Base-by-base conservation (phyloP, 2,797 vertebrate genomes). In the Podargus strigoides region DNA sequence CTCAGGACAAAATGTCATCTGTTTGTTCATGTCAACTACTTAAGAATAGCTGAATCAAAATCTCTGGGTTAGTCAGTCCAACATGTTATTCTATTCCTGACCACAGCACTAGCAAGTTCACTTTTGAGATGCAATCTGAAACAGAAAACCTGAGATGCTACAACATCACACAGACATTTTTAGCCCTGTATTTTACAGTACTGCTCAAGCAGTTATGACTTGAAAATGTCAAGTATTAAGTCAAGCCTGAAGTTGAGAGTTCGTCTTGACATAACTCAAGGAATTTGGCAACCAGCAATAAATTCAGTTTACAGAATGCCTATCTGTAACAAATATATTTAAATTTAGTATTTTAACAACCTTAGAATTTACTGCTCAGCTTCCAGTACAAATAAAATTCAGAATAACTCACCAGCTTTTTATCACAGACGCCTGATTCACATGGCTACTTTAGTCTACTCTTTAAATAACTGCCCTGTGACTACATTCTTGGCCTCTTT, bases 41-140 rank as follows among this genome's bases (percentile, higher is more conserved):
- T 72, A 80, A 68, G 72, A 89, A 77, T 5, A 91, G 46, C 49
- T 60, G 82, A 74, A 75, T 77, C 39, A 67, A 78, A 91, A 83
- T 89, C 81, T 76, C 60, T 81, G 49, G 22, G 70, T 92, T 94
- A 90, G 39, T 90, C 74, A 85, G 72, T 87, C 59, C 81, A 89
- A 91, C 62, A 66, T 68, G 49, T 64, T 80, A 53, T 85, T 94
- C 87, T 91, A 78, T 95, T 95, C 87, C 63, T 78, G 80, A 92
- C 69, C 76, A 90, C 46, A 69, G 39, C 28, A 78, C 49, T 90
- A 85, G 69, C 74, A 92, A 88, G 85, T 69, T 95, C 58, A 42
- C 21, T 86, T 83, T 24, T 7, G 18, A 89, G 74, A 70, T 52
- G 53, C 20, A 91, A 44, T 62, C 47, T 78, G 42, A 80, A 90